phyloP scores from a whole-genome alignment of 2,113 vertebrate species.

The Larimichthys crocea region DNA sequence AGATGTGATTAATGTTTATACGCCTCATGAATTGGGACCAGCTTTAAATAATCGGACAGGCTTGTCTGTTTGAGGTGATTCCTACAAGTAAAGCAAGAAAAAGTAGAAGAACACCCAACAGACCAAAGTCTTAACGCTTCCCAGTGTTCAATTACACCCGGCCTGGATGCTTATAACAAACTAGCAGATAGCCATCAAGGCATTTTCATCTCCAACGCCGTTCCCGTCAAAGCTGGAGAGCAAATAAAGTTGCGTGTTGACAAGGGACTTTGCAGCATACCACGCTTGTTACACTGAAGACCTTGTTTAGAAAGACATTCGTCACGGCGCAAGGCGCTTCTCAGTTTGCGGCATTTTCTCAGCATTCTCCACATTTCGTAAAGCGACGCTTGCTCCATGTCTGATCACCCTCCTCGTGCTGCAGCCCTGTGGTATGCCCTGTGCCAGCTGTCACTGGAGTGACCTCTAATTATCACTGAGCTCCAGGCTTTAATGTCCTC shows the following conservation, averaged over 20 bases:
- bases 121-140: slow-evolving; percentile 5
- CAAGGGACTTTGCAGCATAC: slow-evolving; percentile 46
- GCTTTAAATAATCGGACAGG: slow-evolving; percentile 28
- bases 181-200: slow-evolving; percentile 28
- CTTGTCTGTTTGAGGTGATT: slow-evolving; percentile 14
- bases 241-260: slow-evolving; percentile 51
- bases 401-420: slow-evolving; percentile 26
- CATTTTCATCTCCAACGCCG: slow-evolving; percentile 1
- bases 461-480: slow-evolving; percentile 73
- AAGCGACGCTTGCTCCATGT: slow-evolving; percentile 26
- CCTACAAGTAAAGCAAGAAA: not conserved
- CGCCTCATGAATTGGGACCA: slow-evolving; percentile 23
- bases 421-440: slow-evolving; percentile 31
- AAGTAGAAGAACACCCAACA: slow-evolving; percentile 22
- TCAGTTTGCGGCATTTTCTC: slow-evolving; percentile 37
- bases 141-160: slow-evolving; percentile 11
- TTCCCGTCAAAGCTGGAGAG: slow-evolving; percentile 32
- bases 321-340: slow-evolving; percentile 28
- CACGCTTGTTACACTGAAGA: slow-evolving; percentile 37
- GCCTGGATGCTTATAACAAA: slow-evolving; percentile 30
- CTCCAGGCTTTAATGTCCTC: slow-evolving; percentile 67
- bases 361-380: slow-evolving; percentile 51
- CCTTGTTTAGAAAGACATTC: slow-evolving; percentile 49
- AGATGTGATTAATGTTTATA: slow-evolving; percentile 60
- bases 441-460: slow-evolving; percentile 71